A percentile compares a stretch with the other conserved stretches of the same genome.
Evolutionary conservation across 2,797 vertebrate genomes (phyloP).

Genomic region (Silurus lanzhouensis): DNA sequence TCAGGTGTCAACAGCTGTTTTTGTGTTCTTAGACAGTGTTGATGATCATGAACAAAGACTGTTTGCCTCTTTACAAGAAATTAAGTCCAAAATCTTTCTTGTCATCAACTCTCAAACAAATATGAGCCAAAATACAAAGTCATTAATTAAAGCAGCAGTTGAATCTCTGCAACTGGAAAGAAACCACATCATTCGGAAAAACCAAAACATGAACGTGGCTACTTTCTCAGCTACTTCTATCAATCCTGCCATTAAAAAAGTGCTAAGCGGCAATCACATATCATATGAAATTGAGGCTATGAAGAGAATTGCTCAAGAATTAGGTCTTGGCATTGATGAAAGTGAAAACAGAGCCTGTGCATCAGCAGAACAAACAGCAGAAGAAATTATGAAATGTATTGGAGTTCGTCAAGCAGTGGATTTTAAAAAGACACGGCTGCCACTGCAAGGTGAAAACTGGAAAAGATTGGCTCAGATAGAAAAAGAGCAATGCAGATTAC

Average conservation of each 20-base stretch:
- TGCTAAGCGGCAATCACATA: not conserved
- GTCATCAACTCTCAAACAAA: conserved; percentile 11
- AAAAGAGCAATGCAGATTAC: conserved; percentile 7
- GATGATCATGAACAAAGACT: not conserved
- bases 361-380: not conserved
- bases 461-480: conserved; percentile 7
- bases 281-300: conserved; percentile 50
- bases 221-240: conserved; percentile 45
- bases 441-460: conserved; percentile 20
- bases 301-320: not conserved
- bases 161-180: conserved; percentile 51
- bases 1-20: conserved; percentile 27
- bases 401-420: not conserved
- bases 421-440: not conserved
- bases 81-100: not conserved
- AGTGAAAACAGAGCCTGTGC: not conserved
- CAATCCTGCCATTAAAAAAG: conserved; percentile 33
- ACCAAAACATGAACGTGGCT: conserved; percentile 13
- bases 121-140: not conserved
- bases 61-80: not conserved
- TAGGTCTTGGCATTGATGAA: not conserved
- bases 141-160: conserved; percentile 56
- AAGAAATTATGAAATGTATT: not conserved
- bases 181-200: conserved; percentile 58
- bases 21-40: conserved; percentile 42